Percentiles rank a stretch among this genome's conserved stretches.
phyloP scores from a whole-genome alignment of 2,888 invertebrate genomes.

The Sesia bembeciformis region DNA sequence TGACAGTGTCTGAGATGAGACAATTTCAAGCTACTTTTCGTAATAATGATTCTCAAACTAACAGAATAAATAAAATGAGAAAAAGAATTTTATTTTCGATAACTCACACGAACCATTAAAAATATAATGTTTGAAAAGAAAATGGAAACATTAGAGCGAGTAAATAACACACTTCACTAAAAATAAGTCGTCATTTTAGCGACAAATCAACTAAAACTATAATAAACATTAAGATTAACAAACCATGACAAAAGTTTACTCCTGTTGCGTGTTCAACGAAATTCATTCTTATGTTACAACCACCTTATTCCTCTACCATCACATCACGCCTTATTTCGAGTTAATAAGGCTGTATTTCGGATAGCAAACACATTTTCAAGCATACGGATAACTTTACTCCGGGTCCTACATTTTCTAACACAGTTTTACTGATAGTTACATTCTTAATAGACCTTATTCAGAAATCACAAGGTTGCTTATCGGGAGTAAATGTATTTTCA shows the following conservation, averaged over 20 bases:
- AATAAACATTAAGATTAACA: slow-evolving; percentile 53
- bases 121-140: background rate
- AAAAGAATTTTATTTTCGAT: too few relatives aligned
- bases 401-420: background rate
- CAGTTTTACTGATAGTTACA: background rate
- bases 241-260: slow-evolving; percentile 64
- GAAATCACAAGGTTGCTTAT: slow-evolving; percentile 32
- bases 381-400: background rate
- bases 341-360: slow-evolving; percentile 1
- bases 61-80: too few relatives aligned
- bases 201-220: slow-evolving; percentile 42
- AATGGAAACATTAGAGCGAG: background rate
- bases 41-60: too few relatives aligned
- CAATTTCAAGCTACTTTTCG: too few relatives aligned
- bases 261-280: slow-evolving; percentile 62
- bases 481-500: slow-evolving; percentile 7
- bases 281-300: slow-evolving; percentile 43
- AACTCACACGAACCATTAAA: background rate
- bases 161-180: background rate
- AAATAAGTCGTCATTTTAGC: slow-evolving; percentile 3
- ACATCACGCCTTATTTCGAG: background rate
- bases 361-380: slow-evolving; percentile 1
- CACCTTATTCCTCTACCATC: slow-evolving; percentile 8
- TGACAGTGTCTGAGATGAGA: too few relatives aligned
- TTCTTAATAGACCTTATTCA: slow-evolving; percentile 20